Evolutionary conservation across 1,140 invertebrate genomes (phyloP).

Genomic region (Yoshiicerus persimilis): DNA sequence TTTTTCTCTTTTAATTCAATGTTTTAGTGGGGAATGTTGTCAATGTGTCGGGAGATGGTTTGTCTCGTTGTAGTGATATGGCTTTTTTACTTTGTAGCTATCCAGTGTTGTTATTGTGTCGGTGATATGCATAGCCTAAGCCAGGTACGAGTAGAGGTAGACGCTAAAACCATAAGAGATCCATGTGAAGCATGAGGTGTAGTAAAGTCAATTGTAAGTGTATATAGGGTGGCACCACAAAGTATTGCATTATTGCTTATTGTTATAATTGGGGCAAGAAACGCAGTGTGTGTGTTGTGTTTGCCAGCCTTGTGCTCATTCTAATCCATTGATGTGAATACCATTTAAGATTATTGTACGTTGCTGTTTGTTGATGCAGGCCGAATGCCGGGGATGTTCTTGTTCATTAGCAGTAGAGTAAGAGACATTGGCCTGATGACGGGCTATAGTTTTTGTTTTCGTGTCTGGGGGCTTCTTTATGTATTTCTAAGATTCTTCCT

Average conservation of each 20-base stretch:
- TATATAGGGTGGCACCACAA: too few relatives aligned
- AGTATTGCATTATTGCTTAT: too few relatives aligned
- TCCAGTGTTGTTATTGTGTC: background rate
- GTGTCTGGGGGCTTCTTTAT: background rate
- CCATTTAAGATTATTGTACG: too few relatives aligned
- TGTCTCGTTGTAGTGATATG: background rate
- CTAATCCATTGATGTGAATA: background rate
- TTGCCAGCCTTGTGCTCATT: background rate
- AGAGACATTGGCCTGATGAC: conserved; percentile 39
- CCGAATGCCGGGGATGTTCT: background rate
- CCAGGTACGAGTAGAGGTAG: background rate
- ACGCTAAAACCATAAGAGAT: background rate
- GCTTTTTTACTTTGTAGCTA: background rate
- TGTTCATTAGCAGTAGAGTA: too few relatives aligned
- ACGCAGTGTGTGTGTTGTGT: background rate
- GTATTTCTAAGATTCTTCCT: background rate
- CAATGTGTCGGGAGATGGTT: background rate
- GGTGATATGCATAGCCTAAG: background rate
- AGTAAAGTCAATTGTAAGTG: background rate
- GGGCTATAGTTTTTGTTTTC: conserved; percentile 10
- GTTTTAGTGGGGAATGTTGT: background rate
- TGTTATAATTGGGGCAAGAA: background rate
- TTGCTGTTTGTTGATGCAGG: background rate
- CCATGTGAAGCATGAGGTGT: background rate
- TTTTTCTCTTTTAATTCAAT: too few relatives aligned